These are phyloP conservation scores for Datnioides undecimradiatus DNA, from an alignment of 2,113 vertebrate genomes.

Conservation along the genomic window DNA sequence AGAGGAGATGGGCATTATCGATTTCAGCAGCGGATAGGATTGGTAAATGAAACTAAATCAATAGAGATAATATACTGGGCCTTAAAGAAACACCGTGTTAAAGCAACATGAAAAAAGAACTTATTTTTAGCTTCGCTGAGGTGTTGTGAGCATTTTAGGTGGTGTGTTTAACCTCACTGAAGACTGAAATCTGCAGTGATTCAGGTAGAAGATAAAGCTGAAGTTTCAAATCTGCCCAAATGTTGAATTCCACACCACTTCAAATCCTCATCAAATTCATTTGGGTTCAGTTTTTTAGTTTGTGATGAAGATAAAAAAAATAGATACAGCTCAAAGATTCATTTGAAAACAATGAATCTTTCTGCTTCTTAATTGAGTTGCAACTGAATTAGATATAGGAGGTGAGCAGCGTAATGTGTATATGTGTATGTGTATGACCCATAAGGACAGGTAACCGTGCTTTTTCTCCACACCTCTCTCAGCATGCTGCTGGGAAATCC, in stretches of 20 bases:
- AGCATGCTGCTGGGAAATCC: background rate
- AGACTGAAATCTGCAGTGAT: background rate
- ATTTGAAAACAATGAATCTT: no score
- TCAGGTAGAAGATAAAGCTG: no score
- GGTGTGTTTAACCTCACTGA: background rate
- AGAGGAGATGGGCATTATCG: conserved; percentile 48
- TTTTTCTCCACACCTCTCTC: background rate
- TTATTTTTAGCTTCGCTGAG: background rate
- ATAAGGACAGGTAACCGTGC: background rate
- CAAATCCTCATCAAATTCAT: background rate
- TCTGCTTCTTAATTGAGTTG: background rate
- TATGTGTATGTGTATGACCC: background rate
- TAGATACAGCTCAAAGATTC: no score
- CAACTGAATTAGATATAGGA: background rate
- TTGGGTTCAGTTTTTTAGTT: background rate
- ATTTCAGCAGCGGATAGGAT: conserved; percentile 19
- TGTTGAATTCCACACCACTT: background rate
- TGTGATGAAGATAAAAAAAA: background rate
- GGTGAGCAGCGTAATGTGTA: background rate
- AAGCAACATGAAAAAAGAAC: background rate
- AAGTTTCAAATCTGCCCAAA: background rate
- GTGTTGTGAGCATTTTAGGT: background rate
- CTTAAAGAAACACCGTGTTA: conserved; percentile 23
- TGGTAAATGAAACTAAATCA: conserved; percentile 48
- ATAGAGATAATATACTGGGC: conserved; percentile 28